These are phyloP conservation scores for Cephus sareptanus DNA, from an alignment of 2,888 invertebrate genomes.

Conservation along the genomic window DNA sequence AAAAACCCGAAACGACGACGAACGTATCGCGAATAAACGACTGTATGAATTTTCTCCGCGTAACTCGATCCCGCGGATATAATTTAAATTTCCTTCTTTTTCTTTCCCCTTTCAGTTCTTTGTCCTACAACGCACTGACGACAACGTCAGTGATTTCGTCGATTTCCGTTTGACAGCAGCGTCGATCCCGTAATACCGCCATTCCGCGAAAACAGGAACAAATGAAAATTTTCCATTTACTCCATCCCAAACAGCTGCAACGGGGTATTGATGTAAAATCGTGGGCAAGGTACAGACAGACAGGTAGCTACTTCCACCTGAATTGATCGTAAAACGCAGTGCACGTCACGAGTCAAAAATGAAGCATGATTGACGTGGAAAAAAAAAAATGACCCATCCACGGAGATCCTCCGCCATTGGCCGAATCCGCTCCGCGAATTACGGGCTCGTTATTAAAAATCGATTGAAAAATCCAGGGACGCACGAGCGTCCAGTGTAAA, in stretches of 20 bases:
- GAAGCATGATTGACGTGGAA: not conserved
- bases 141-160: not conserved
- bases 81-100: not conserved
- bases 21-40: not conserved
- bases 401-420: too few relatives aligned
- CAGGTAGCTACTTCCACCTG: not conserved
- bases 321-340: not conserved
- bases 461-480: not conserved
- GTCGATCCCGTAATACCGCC: not conserved
- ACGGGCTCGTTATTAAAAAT: not conserved
- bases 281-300: not conserved
- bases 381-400: too few relatives aligned
- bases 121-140: not conserved
- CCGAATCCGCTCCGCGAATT: not conserved
- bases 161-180: not conserved
- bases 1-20: too few relatives aligned
- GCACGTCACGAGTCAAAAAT: not conserved
- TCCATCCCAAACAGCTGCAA: not conserved
- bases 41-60: not conserved
- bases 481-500: not conserved
- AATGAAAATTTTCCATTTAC: not conserved
- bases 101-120: fast-evolving
- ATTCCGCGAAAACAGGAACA: not conserved
- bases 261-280: not conserved
- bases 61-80: not conserved